These are phyloP conservation scores for Spea hammondii DNA, from an alignment of 2,797 vertebrate genomes.

Conservation along the genomic window DNA sequence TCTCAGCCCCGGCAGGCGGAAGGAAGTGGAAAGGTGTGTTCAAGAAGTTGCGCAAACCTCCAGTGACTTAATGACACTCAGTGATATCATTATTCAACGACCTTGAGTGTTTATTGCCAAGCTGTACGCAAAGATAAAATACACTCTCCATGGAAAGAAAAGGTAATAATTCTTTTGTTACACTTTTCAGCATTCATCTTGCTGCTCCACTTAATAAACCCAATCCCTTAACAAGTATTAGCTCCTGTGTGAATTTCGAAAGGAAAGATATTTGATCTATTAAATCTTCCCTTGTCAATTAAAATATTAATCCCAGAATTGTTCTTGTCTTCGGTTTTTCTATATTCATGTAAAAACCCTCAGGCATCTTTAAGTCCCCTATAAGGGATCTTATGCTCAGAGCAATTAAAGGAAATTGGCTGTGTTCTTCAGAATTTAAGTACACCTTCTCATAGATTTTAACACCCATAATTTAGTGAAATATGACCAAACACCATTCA, in stretches of 20 bases:
- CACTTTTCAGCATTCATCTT: neutral
- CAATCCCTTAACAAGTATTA: neutral
- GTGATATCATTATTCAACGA: too few relatives aligned
- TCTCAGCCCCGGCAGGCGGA: too few relatives aligned
- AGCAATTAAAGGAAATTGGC: slow-evolving; percentile 43
- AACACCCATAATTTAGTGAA: slow-evolving; percentile 19
- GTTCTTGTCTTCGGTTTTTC: slow-evolving; percentile 4
- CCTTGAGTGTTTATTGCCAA: too few relatives aligned
- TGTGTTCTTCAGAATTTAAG: slow-evolving; percentile 30
- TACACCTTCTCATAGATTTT: neutral
- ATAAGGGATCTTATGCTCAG: slow-evolving; percentile 25
- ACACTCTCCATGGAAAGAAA: neutral
- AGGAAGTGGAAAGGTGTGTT: too few relatives aligned
- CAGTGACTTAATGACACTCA: too few relatives aligned
- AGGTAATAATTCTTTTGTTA: neutral
- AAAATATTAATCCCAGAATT: slow-evolving; percentile 24
- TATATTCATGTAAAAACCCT: slow-evolving; percentile 8
- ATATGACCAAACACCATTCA: slow-evolving; percentile 25
- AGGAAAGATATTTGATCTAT: neutral
- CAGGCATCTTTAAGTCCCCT: slow-evolving; percentile 13
- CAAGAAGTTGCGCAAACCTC: too few relatives aligned
- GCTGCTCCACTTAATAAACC: slow-evolving; percentile 15
- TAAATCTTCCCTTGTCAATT: slow-evolving; percentile 20
- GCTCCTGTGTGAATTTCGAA: slow-evolving; percentile 6
- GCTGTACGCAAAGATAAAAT: neutral